phyloP scores from a whole-genome alignment of 2,888 invertebrate genomes.

The Crossocerus cetratus region DNA sequence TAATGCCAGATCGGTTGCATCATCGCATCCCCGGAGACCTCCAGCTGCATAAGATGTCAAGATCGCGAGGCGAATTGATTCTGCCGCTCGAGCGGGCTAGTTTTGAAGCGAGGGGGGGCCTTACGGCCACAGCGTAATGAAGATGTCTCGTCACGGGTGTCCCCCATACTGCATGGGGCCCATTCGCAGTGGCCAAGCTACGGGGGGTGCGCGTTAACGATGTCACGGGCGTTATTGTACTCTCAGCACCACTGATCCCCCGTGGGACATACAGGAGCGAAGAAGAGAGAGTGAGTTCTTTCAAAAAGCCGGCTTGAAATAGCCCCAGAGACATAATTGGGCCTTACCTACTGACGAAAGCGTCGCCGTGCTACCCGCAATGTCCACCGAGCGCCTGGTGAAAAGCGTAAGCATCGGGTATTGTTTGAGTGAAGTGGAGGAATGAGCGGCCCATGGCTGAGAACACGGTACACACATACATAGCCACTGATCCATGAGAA shows the following conservation, averaged over 20 bases:
- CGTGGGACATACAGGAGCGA: slow-evolving; percentile 55
- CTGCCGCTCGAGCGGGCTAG: slow-evolving; percentile 12
- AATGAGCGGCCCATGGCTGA: background rate
- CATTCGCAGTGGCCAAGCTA: slow-evolving; percentile 67
- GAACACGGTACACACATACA: background rate
- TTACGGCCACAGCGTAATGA: slow-evolving; percentile 68
- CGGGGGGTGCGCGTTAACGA: slow-evolving; percentile 72
- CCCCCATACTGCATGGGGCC: slow-evolving; percentile 56
- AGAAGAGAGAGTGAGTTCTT: slow-evolving; percentile 43
- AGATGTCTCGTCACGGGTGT: slow-evolving; percentile 73
- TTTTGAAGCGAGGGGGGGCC: slow-evolving; percentile 47
- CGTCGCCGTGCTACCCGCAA: slow-evolving; percentile 47
- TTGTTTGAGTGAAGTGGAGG: too few species aligned
- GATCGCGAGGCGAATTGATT: slow-evolving; percentile 24
- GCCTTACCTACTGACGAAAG: slow-evolving; percentile 50
- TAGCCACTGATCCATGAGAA: background rate
- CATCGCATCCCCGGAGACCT: background rate
- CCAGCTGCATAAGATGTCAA: background rate
- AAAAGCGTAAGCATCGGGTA: slow-evolving; percentile 3
- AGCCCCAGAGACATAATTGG: slow-evolving; percentile 61
- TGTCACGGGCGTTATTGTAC: slow-evolving; percentile 68
- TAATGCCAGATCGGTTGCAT: too few species aligned
- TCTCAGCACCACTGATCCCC: slow-evolving; percentile 60
- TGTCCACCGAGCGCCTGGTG: slow-evolving; percentile 34
- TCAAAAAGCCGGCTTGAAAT: slow-evolving; percentile 45